Evolutionary conservation across 2,113 vertebrate genomes (phyloP), one percentile per base, ranked within the genome.

Genomic region (Nothocercus julius): DNA sequence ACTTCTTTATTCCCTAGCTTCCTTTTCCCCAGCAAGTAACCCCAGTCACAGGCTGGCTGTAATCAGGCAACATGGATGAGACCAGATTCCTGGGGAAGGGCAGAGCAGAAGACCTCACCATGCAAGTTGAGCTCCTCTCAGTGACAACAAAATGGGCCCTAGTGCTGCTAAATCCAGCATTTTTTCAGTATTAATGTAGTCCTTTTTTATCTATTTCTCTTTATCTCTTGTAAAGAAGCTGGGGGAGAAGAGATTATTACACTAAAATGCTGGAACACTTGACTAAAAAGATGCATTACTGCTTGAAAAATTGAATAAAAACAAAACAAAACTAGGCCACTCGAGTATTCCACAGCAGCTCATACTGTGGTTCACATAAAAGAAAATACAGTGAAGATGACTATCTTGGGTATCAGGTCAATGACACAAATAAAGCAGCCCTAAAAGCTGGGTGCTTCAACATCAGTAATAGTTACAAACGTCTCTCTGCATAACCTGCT

Each of bases 1-100:
- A 54, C 21, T 64, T 51, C 13, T 32, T 62, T n/a, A 20, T 30
- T 13, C 15, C 21, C 18, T 49, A 49, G 21, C 49, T 49, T 24
- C 49, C 14, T 32, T 62, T n/a, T 30, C 19, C 9, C 28, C 21
- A 32, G 62, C n/a, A 21, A 47, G 30, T 8, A 56, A 56, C 28
- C 28, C 45, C 53, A 40, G 24, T 34, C 20, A 42, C 10, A 36
- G 20, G 13, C 28, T 32, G 14, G 22, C 61, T 68, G 59, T 21
- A 28, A 20, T 49, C 0, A 27, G 34, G 49, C 36, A 22, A 66
- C 0, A 0, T 4, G 27, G 21, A 40, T 67, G 22, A 81, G 24
- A 28, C 0, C 1, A 68, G n/a, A 9, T 11, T 34, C n/a, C 40
- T 47, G 38, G 66, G 21, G 7, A 53, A 79, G 27, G 25, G 27